Base-by-base conservation (phyloP, 2,888 invertebrate genomes). In the Lasioglossum lativentre region DNA sequence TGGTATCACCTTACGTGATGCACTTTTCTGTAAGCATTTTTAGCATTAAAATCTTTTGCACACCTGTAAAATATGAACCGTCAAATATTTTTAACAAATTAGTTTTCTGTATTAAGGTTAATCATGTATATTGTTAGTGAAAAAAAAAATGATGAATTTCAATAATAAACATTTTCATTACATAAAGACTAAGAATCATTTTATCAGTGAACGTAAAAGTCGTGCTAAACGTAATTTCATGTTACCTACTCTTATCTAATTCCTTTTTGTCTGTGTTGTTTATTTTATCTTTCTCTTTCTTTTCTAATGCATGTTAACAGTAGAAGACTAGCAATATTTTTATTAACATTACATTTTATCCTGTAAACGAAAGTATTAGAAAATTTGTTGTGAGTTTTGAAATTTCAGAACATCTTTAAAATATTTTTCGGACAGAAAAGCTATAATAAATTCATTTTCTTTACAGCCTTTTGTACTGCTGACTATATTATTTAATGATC, bases 271-370 rank as follows among this genome's bases (percentile, higher is more conserved):
- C 34, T 56, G 6, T 38, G 34, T 38, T 56, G 38, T 56, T 74
- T 38, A n/a, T 34, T 73, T 14, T 16, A 6, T 38, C 23, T 74
- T 56, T 74, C n/a, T 19, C 27, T 73, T 38, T 47, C 19, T 3
- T 38, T 6, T 56, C n/a, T n/a, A 68, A 45, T 73, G 83, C 83
- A 81, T 83, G 81, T 83, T 83, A 72, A 81, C 76, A 83, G 73
- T 75, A 68, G 71, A 73, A 68, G 76, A 75, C 30, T 38, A 56
- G 66, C 38, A 71, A 42, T 27, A 45, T 82, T 80, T 38, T 74
- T 45, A 74, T 66, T 40, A 19, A 30, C 30, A 80, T 19, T 79
- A 40, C 27, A 38, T 68, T 79, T 66, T 74, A 16, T 73, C 52
- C n/a, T 71, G 45, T 34, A 56, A n/a, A 72, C 40, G 14, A 42